phyloP scores from a whole-genome alignment of 2,113 vertebrate species.

The Apteryx mantelli region DNA sequence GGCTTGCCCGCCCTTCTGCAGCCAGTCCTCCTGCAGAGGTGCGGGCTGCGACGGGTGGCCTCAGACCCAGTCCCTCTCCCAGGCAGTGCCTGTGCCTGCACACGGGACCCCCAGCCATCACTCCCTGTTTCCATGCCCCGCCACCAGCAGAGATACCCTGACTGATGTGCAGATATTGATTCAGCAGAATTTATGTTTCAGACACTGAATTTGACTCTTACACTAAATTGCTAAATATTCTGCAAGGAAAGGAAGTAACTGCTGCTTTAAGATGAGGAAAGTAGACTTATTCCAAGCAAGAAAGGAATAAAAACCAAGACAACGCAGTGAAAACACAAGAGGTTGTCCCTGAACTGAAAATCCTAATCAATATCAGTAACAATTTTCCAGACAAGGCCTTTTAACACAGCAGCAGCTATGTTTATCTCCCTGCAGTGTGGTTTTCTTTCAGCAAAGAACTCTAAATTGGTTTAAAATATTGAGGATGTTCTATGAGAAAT shows the following conservation, averaged over 20 bases:
- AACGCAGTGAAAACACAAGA: neutral
- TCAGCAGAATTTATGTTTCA: neutral
- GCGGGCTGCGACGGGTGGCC: neutral
- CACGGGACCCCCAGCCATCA: neutral
- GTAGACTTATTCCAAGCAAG: neutral
- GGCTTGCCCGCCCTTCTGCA: neutral
- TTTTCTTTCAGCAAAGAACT: neutral
- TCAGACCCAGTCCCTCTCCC: neutral
- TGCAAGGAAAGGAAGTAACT: neutral
- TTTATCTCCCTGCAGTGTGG: neutral
- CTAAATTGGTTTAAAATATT: neutral
- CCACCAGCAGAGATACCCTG: neutral
- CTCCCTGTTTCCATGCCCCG: too few relatives aligned
- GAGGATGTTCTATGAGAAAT: neutral
- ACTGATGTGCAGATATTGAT: neutral
- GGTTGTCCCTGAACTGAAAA: neutral
- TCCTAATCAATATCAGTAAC: neutral
- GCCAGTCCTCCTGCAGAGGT: too few relatives aligned
- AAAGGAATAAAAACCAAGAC: neutral
- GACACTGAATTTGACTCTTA: neutral
- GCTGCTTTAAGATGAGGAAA: neutral
- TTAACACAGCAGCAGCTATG: neutral
- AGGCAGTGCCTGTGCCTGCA: neutral
- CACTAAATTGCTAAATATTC: neutral
- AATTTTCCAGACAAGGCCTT: neutral